Evolutionary conservation across 1,140 invertebrate genomes (phyloP).

Genomic region (Trachymyrmex cornetzi): DNA sequence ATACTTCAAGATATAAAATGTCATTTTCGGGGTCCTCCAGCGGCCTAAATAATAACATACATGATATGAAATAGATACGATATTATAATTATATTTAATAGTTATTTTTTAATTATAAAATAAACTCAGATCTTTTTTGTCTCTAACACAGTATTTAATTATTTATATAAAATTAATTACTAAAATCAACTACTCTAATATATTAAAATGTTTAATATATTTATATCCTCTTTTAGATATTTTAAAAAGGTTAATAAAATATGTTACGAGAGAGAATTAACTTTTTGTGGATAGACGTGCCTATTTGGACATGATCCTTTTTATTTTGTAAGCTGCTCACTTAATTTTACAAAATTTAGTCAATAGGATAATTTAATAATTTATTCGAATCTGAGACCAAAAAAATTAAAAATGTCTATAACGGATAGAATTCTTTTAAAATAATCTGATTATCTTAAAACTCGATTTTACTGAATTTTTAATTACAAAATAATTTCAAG

Average conservation of each 20-base stretch:
- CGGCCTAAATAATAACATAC: conserved; percentile 86
- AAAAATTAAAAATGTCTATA: too few species aligned
- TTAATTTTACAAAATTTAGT: too few species aligned
- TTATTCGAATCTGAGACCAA: too few species aligned
- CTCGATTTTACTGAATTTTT: too few species aligned
- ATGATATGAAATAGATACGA: background rate
- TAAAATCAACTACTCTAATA: background rate
- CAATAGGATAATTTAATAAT: too few species aligned
- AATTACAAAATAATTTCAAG: too few species aligned
- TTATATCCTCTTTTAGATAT: background rate
- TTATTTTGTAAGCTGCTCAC: too few species aligned
- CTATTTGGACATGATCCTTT: too few species aligned
- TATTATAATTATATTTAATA: background rate
- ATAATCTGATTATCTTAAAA: too few species aligned
- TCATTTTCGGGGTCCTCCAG: conserved; percentile 90
- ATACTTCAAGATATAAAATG: conserved; percentile 91
- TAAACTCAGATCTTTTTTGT: background rate
- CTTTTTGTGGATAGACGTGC: too few species aligned
- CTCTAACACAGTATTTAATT: background rate
- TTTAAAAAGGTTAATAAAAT: background rate
- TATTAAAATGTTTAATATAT: conserved; percentile 16
- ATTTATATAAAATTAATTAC: background rate
- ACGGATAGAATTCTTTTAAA: too few species aligned
- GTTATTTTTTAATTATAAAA: background rate
- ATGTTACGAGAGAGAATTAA: background rate